Percentiles rank a stretch among this genome's conserved stretches.
phyloP scores from a whole-genome alignment of 2,113 vertebrate genomes.

The Misgurnus mizolepis region DNA sequence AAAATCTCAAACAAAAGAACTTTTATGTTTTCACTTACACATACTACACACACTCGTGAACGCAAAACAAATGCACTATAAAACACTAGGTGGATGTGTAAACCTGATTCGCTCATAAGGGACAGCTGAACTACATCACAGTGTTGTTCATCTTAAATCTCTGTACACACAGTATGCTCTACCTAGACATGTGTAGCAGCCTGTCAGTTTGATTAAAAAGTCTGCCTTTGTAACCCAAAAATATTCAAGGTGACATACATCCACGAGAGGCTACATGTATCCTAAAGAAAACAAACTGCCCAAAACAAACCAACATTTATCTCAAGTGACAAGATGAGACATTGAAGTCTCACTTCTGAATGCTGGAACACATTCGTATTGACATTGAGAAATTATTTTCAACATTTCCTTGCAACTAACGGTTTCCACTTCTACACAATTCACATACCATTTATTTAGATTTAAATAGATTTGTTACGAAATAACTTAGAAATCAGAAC shows the following conservation, averaged over 20 bases:
- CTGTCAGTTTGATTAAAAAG: background rate
- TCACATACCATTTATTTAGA: background rate
- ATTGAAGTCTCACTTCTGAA: constrained; percentile 19
- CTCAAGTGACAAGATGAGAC: constrained; percentile 42
- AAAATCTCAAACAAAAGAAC: constrained; percentile 3
- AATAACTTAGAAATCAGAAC: background rate
- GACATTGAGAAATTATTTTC: background rate
- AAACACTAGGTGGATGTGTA: constrained; percentile 53
- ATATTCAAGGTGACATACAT: constrained; percentile 9
- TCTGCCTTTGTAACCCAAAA: constrained; percentile 23
- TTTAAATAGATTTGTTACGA: background rate
- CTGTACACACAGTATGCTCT: constrained; percentile 27
- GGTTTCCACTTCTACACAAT: background rate
- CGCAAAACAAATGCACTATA: constrained; percentile 56
- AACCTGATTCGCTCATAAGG: constrained; percentile 53
- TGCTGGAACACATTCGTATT: constrained; percentile 47
- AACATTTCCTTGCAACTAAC: background rate
- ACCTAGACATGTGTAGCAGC: background rate
- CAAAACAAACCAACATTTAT: constrained; percentile 26
- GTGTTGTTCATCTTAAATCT: constrained; percentile 60
- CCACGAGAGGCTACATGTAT: background rate
- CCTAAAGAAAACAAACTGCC: constrained; percentile 4
- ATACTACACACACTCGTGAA: constrained; percentile 49
- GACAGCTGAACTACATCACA: constrained; percentile 66
- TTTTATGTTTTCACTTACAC: background rate